Conservation (phyloP, 2,888 invertebrate genomes). For the Drosophila fungiperda region DNA sequence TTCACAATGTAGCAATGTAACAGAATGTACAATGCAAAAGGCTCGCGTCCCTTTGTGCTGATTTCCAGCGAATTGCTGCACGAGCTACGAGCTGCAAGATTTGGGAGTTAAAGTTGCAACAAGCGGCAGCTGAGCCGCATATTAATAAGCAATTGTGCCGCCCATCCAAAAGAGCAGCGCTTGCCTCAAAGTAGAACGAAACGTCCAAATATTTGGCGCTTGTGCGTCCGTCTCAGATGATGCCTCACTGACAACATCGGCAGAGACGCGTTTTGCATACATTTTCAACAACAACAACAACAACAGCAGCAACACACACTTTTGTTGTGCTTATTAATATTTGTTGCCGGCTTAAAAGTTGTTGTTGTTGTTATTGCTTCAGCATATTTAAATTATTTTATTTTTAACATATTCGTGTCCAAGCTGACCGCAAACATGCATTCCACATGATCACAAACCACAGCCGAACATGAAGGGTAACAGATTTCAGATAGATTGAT, state of each 20-base stretch:
- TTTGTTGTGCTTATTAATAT: conserved; percentile 41
- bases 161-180: conserved; percentile 28
- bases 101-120: conserved; percentile 3
- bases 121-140: conserved; percentile 33
- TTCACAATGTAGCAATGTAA: not conserved
- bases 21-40: conserved; percentile 40
- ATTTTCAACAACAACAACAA: conserved; percentile 4
- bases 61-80: conserved; percentile 69
- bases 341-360: conserved; percentile 19
- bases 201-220: conserved; percentile 78
- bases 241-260: conserved; percentile 22
- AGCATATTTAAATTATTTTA: conserved; percentile 16
- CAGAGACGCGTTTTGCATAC: conserved; percentile 54
- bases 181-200: conserved; percentile 72
- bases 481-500: conserved; percentile 3
- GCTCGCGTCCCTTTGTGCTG: conserved; percentile 40
- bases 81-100: not conserved
- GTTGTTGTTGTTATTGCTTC: not conserved
- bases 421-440: conserved; percentile 45
- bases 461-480: conserved; percentile 14
- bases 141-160: conserved; percentile 31
- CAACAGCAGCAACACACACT: not conserved
- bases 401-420: conserved; percentile 27
- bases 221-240: conserved; percentile 47
- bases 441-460: not conserved